Conservation (phyloP, 1,140 invertebrate species). For the Drosophila mayri region DNA sequence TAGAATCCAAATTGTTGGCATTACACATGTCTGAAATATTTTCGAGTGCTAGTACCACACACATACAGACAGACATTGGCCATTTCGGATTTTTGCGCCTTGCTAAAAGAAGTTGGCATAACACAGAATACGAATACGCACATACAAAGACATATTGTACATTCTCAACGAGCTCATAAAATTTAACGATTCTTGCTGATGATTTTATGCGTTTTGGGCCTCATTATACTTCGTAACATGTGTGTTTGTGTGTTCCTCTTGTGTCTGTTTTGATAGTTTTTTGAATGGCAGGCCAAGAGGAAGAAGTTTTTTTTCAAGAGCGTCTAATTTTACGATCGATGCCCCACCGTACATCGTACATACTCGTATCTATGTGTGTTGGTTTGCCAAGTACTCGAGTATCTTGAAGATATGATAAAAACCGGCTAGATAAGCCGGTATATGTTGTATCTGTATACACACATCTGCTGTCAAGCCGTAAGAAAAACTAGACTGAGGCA, state of each 20-base stretch:
- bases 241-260: constrained; percentile 12
- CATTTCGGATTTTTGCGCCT: constrained; percentile 29
- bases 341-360: constrained; percentile 13
- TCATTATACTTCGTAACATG: constrained; percentile 44
- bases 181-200: constrained; percentile 61
- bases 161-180: constrained; percentile 54
- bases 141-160: constrained; percentile 38
- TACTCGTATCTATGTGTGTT: constrained; percentile 12
- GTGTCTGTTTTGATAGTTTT: constrained; percentile 55
- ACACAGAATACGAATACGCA: constrained; percentile 17
- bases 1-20: constrained; percentile 6
- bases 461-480: constrained; percentile 31
- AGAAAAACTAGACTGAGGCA: constrained; percentile 48
- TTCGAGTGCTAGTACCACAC: constrained; percentile 32
- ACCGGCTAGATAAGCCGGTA: constrained; percentile 54
- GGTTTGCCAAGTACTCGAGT: constrained; percentile 31
- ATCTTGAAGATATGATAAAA: constrained; percentile 56
- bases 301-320: constrained; percentile 54
- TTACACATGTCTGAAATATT: constrained; percentile 51
- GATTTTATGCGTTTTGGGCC: constrained; percentile 63
- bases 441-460: constrained; percentile 11
- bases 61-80: constrained; percentile 12
- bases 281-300: constrained; percentile 52
- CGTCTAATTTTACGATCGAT: constrained; percentile 59
- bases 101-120: constrained; percentile 42